A percentile compares a stretch with the other conserved stretches of the same genome.
Evolutionary conservation across 2,113 vertebrate genomes (phyloP).

Genomic region (Varanus komodoensis): DNA sequence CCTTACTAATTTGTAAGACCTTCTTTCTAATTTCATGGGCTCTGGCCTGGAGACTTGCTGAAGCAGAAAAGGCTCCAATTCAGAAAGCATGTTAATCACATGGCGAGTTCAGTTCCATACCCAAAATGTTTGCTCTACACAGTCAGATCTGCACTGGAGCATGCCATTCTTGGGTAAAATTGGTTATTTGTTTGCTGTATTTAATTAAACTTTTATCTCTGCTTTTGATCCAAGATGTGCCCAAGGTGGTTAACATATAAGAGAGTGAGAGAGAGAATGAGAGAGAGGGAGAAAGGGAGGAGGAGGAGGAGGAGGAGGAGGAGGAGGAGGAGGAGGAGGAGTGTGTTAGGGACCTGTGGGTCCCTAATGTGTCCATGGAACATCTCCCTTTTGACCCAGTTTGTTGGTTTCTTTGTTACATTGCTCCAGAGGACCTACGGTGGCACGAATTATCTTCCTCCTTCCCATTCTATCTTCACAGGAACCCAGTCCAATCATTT

Average conservation of each 20-base stretch:
- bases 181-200: background rate
- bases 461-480: no score
- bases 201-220: background rate
- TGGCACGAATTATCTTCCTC: no score
- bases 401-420: no score
- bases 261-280: background rate
- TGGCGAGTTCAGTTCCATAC: background rate
- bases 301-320: no score
- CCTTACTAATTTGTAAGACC: slow-evolving; percentile 17
- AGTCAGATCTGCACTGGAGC: no score
- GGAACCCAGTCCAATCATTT: no score
- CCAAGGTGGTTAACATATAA: background rate
- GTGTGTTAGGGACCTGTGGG: no score
- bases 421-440: no score
- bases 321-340: no score
- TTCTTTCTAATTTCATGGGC: background rate
- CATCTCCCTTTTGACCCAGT: no score
- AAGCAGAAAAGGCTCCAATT: background rate
- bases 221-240: background rate
- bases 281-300: no score
- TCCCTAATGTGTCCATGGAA: no score
- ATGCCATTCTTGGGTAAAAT: background rate
- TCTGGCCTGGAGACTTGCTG: slow-evolving; percentile 2
- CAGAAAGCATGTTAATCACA: background rate
- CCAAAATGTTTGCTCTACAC: background rate